Percentiles rank a stretch among this genome's conserved stretches.
Evolutionary conservation across 1,140 invertebrate genomes (phyloP).

Genomic region (Ephestia elutella): DNA sequence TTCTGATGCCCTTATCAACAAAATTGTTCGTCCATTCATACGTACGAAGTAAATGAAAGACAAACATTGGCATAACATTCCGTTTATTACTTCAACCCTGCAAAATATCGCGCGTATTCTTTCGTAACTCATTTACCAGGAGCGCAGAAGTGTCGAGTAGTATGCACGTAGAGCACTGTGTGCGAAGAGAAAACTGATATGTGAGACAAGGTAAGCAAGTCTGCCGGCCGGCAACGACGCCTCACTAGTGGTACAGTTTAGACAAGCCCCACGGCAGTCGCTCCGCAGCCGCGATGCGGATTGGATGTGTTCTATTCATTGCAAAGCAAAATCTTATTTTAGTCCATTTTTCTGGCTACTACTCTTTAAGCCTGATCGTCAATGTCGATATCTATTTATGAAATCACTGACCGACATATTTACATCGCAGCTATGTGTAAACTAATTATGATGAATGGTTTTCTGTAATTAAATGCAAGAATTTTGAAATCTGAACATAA

Average conservation of each 20-base stretch:
- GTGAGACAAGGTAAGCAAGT: constrained; percentile 62
- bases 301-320: background rate
- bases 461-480: too few species aligned
- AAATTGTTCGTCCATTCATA: constrained; percentile 13
- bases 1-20: too few species aligned
- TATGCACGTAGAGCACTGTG: constrained; percentile 27
- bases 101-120: constrained; percentile 61
- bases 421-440: too few species aligned
- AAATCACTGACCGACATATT: too few species aligned
- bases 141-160: constrained; percentile 41
- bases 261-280: constrained; percentile 24
- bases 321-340: background rate
- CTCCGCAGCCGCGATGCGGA: constrained; percentile 20
- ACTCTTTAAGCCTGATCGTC: too few species aligned
- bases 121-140: constrained; percentile 68
- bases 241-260: background rate
- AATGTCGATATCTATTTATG: too few species aligned
- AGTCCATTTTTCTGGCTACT: too few species aligned
- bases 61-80: background rate
- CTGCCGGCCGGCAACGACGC: constrained; percentile 24
- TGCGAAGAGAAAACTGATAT: constrained; percentile 53
- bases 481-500: too few species aligned
- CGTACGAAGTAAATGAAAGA: background rate
- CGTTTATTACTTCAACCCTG: constrained; percentile 17
- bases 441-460: too few species aligned